Conservation (phyloP, 2,113 vertebrate species). For the Macquaria ambigua region DNA sequence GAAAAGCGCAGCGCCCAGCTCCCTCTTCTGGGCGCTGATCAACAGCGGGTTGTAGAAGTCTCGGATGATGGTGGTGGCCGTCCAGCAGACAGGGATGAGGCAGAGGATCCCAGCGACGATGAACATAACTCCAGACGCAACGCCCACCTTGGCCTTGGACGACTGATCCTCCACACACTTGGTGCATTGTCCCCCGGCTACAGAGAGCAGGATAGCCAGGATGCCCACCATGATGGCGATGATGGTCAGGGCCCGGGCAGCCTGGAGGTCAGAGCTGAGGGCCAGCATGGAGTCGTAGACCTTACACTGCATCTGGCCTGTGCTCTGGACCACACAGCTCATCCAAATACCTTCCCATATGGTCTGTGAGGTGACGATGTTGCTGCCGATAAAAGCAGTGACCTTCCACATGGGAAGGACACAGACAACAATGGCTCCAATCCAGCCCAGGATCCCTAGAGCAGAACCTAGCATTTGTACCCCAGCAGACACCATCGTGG, state of each 20-base stretch:
- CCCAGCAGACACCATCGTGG: slow-evolving; percentile 83
- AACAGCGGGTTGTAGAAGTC: slow-evolving; percentile 84
- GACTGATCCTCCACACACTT: slow-evolving; percentile 80
- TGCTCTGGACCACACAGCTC: slow-evolving; percentile 85
- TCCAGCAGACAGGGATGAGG: slow-evolving; percentile 85
- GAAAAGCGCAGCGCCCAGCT: slow-evolving; percentile 83
- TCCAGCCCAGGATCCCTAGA: slow-evolving; percentile 83
- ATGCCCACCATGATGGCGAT: slow-evolving; percentile 82
- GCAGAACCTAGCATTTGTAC: slow-evolving; percentile 83
- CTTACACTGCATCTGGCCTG: slow-evolving; percentile 88
- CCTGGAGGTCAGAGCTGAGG: slow-evolving; percentile 83
- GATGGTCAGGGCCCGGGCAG: slow-evolving; percentile 81
- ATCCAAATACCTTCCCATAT: slow-evolving; percentile 87
- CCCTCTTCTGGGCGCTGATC: slow-evolving; percentile 76
- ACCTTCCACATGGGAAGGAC: slow-evolving; percentile 86
- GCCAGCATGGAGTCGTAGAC: slow-evolving; percentile 88
- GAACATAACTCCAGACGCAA: slow-evolving; percentile 80
- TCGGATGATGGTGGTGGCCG: slow-evolving; percentile 77
- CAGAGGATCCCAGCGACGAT: slow-evolving; percentile 78
- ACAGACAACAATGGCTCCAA: slow-evolving; percentile 81
- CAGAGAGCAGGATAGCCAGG: slow-evolving; percentile 81
- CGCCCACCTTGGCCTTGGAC: slow-evolving; percentile 80
- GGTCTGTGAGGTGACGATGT: slow-evolving; percentile 83
- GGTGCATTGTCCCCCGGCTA: slow-evolving; percentile 85
- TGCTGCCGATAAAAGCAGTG: slow-evolving; percentile 84